phyloP scores from a whole-genome alignment of 1,140 invertebrate genomes.

The Vanessa tameamea region DNA sequence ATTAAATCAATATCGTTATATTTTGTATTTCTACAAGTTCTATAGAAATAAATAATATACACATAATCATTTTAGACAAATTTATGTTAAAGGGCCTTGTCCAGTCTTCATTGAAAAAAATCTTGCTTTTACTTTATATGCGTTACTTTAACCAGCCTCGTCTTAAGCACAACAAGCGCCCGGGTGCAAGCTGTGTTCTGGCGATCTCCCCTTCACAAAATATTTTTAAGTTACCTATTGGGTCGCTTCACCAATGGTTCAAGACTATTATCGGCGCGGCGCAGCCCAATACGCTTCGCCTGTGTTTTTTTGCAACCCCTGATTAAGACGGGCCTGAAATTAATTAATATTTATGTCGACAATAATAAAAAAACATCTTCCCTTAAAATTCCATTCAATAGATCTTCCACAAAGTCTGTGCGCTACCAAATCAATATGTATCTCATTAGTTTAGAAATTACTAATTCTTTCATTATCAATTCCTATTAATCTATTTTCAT shows the following conservation, averaged over 20 bases:
- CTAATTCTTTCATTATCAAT: no score
- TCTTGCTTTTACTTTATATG: background rate
- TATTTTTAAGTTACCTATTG: no score
- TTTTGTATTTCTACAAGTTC: background rate
- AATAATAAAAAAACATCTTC: background rate
- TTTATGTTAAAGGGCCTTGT: slow-evolving; percentile 28
- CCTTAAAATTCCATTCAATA: background rate
- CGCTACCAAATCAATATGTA: no score
- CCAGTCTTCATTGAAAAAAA: slow-evolving; percentile 15
- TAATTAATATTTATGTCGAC: background rate
- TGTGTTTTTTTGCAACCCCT: no score
- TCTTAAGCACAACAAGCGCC: background rate
- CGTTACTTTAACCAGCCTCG: no score
- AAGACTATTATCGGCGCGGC: no score
- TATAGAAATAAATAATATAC: slow-evolving; percentile 4
- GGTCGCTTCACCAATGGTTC: no score
- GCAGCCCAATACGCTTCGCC: no score
- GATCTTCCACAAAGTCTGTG: background rate
- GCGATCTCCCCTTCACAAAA: no score
- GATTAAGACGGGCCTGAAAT: background rate
- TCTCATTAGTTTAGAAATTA: no score
- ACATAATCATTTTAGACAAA: slow-evolving; percentile 5
- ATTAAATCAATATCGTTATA: background rate
- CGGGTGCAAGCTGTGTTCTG: no score
- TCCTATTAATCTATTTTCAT: no score